Percentiles rank a stretch among this genome's conserved stretches.
Conservation (phyloP, 2,888 invertebrate genomes). For the Ophion slaviceki region DNA sequence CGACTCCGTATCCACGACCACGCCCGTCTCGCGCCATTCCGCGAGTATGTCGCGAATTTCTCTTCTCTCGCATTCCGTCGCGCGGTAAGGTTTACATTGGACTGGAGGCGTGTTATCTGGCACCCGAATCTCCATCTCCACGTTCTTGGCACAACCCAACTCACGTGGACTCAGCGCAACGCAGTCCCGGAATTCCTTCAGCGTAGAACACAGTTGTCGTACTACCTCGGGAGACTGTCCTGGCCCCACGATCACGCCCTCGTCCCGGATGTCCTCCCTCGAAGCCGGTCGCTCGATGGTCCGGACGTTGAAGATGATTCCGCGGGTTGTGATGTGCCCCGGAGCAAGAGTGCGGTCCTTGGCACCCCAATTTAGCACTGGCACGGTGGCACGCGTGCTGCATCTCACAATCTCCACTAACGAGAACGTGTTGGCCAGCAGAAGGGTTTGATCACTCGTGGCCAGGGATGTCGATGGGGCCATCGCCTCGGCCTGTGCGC, state of each 20-base stretch:
- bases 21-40: slow-evolving; percentile 8
- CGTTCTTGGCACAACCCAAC: slow-evolving; percentile 10
- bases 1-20: slow-evolving; percentile 48
- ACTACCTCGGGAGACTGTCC: neutral
- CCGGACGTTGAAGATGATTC: too few species aligned
- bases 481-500: too few species aligned
- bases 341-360: too few species aligned
- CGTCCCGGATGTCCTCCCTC: too few species aligned
- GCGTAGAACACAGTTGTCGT: neutral
- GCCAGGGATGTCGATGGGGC: too few species aligned
- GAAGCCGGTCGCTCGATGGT: too few species aligned
- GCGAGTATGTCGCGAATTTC: neutral
- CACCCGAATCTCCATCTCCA: neutral
- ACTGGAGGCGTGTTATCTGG: neutral
- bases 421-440: neutral
- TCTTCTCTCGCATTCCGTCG: neutral
- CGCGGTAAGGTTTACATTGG: neutral
- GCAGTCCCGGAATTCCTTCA: slow-evolving; percentile 35
- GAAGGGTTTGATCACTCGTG: too few species aligned
- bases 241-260: neutral
- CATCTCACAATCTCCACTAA: too few species aligned
- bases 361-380: too few species aligned
- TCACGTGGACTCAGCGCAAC: slow-evolving; percentile 13
- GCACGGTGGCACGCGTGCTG: too few species aligned
- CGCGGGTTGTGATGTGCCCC: too few species aligned